Evolutionary conservation across 1,140 invertebrate species (phyloP).

Genomic region (Stenopsyche tienmushanensis): DNA sequence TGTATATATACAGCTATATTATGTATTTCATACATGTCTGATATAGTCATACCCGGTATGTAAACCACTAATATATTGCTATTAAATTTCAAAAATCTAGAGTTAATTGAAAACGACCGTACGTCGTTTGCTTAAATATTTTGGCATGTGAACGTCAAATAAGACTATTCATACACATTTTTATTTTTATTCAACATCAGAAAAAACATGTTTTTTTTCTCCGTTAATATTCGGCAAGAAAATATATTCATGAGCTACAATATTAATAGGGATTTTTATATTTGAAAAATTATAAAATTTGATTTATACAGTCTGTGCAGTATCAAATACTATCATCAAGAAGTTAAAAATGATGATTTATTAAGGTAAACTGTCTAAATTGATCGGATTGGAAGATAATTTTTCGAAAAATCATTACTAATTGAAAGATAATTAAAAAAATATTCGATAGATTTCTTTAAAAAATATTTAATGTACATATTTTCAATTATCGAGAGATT

Average conservation of each 20-base stretch:
- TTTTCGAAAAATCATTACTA: too few relatives aligned
- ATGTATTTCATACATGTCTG: slow-evolving; percentile 11
- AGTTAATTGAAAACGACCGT: slow-evolving; percentile 35
- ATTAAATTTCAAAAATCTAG: slow-evolving; percentile 38
- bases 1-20: slow-evolving; percentile 1
- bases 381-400: too few relatives aligned
- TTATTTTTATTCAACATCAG: too few relatives aligned
- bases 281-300: too few relatives aligned
- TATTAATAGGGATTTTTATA: background rate
- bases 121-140: slow-evolving; percentile 27
- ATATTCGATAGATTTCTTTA: too few relatives aligned
- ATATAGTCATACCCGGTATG: slow-evolving; percentile 33
- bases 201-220: background rate
- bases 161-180: slow-evolving; percentile 16
- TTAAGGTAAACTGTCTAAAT: too few relatives aligned
- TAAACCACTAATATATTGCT: slow-evolving; percentile 38
- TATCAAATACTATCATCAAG: too few relatives aligned
- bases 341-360: too few relatives aligned
- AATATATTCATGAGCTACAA: background rate
- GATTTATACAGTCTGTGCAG: too few relatives aligned
- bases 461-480: too few relatives aligned
- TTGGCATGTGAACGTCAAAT: slow-evolving; percentile 16
- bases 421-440: too few relatives aligned
- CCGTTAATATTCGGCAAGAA: background rate
- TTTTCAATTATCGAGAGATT: too few relatives aligned